Percentiles rank a stretch among this genome's conserved stretches.
phyloP scores from a whole-genome alignment of 1,140 invertebrate genomes.

The Leptinotarsa undecemlineata region DNA sequence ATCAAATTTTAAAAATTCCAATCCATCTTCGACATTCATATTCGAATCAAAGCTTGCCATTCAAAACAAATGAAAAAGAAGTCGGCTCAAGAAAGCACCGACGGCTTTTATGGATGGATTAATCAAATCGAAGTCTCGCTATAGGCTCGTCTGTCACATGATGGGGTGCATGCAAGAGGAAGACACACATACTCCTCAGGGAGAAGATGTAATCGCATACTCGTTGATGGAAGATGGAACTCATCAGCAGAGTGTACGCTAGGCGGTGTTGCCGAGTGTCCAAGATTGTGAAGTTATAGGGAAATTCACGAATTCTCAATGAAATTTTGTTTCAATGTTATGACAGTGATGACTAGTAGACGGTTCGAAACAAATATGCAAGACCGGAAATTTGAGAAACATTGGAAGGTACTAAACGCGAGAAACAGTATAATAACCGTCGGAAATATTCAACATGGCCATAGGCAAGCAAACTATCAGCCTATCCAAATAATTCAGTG shows the following conservation, averaged over 20 bases:
- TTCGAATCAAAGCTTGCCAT: background rate
- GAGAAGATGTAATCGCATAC: background rate
- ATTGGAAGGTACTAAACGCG: too few species aligned
- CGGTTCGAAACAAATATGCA: too few species aligned
- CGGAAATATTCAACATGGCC: too few species aligned
- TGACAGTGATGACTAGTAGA: too few species aligned
- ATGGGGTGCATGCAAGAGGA: background rate
- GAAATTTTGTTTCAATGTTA: too few species aligned
- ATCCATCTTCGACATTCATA: background rate
- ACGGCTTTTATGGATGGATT: background rate
- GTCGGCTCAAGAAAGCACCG: background rate
- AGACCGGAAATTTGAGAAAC: too few species aligned
- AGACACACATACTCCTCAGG: background rate
- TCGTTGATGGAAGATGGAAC: background rate
- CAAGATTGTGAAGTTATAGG: too few species aligned
- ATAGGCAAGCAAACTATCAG: too few species aligned
- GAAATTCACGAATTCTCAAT: too few species aligned
- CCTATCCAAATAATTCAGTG: too few species aligned
- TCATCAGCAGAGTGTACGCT: background rate
- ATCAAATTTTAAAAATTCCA: background rate
- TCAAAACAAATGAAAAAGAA: background rate
- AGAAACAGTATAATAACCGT: too few species aligned
- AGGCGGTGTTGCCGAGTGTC: background rate
- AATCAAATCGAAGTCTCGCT: background rate
- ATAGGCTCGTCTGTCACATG: background rate